Percentiles rank a stretch among this genome's conserved stretches.
These are phyloP conservation scores for Halcyon leucocephala DNA, from an alignment of 2,797 vertebrate species.

Conservation along the genomic window DNA sequence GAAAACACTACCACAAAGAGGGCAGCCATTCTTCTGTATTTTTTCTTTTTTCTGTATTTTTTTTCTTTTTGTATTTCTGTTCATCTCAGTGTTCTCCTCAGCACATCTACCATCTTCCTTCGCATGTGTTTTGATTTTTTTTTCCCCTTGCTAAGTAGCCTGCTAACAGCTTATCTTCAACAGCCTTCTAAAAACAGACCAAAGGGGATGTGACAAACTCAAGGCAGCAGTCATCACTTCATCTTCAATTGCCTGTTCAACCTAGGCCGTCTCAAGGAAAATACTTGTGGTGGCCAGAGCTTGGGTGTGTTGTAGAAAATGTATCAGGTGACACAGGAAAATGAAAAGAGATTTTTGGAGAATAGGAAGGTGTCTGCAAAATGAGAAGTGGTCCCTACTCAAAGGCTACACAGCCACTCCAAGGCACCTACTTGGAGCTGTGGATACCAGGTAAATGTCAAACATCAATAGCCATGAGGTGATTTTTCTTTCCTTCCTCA, in stretches of 20 bases:
- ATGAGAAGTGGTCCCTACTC: conserved; percentile 40
- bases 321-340: conserved; percentile 37
- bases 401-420: neutral
- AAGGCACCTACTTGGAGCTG: conserved; percentile 34
- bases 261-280: neutral
- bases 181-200: conserved; percentile 78
- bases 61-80: neutral
- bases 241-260: conserved; percentile 10
- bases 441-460: neutral
- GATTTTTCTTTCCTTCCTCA: neutral
- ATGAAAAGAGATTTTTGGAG: conserved; percentile 10
- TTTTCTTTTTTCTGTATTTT: no score
- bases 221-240: conserved; percentile 42
- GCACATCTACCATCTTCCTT: neutral
- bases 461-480: neutral
- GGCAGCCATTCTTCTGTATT: neutral
- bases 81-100: neutral
- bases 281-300: neutral
- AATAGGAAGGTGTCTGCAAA: conserved; percentile 33
- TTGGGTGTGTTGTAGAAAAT: neutral
- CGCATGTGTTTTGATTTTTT: neutral
- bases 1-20: neutral
- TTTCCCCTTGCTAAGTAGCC: neutral
- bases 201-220: conserved; percentile 30
- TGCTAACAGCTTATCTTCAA: conserved; percentile 71